A percentile compares a stretch with the other conserved stretches of the same genome.
These are phyloP conservation scores for Melanotaenia duboulayi DNA, from an alignment of 2,113 vertebrate species.

Conservation along the genomic window DNA sequence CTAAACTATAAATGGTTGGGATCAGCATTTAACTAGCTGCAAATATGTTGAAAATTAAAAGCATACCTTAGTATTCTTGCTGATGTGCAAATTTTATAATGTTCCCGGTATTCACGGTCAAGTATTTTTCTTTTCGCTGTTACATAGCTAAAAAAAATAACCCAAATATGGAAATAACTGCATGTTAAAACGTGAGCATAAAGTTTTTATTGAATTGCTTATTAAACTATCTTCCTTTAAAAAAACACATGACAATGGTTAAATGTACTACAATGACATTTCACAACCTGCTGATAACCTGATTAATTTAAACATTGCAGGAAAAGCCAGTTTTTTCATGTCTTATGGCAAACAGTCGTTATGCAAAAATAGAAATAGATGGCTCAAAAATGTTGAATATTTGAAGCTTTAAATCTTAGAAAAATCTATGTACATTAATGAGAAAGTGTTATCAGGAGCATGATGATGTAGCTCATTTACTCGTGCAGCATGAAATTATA, in stretches of 20 bases:
- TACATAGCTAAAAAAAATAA: not conserved
- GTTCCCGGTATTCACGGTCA: too few species aligned
- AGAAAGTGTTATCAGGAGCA: constrained; percentile 2
- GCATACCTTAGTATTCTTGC: too few species aligned
- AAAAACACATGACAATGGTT: too few species aligned
- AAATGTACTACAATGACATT: constrained; percentile 39
- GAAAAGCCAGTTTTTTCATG: constrained; percentile 52
- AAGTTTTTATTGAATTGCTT: constrained; percentile 19
- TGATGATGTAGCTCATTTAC: constrained; percentile 2
- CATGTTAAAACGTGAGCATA: constrained; percentile 16
- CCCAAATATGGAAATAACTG: too few species aligned
- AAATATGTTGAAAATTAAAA: too few species aligned
- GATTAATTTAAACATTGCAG: constrained; percentile 48
- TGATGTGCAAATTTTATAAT: too few species aligned
- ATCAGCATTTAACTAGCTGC: too few species aligned
- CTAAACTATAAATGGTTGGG: too few species aligned
- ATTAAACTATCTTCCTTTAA: not conserved
- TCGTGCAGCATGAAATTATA: constrained; percentile 21
- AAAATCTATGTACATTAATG: constrained; percentile 47
- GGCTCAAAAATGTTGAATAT: constrained; percentile 25
- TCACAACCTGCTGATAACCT: constrained; percentile 55
- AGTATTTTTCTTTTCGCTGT: too few species aligned
- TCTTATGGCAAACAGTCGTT: constrained; percentile 71
- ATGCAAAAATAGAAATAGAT: constrained; percentile 34
- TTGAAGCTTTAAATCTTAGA: constrained; percentile 2